A percentile compares a stretch with the other conserved stretches of the same genome.
These are phyloP conservation scores for Spinus pinus DNA, from an alignment of 2,797 vertebrate species.

Conservation along the genomic window DNA sequence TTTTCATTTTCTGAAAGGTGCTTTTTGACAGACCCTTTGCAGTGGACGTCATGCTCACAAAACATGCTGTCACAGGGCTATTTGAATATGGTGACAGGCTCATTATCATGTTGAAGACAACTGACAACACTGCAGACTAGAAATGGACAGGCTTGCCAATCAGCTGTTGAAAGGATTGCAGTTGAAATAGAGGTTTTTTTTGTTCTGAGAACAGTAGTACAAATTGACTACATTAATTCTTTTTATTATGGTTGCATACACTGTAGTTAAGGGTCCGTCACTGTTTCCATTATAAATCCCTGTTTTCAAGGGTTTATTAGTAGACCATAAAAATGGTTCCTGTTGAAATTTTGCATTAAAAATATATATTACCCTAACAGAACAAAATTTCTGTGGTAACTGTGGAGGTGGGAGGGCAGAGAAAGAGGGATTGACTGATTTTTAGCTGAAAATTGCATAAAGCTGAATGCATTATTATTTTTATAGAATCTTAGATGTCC, in stretches of 20 bases:
- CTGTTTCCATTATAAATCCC: conserved; percentile 75
- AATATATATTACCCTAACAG: conserved; percentile 5
- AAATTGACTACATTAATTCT: conserved; percentile 85
- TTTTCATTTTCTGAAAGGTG: conserved; percentile 83
- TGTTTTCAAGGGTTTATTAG: conserved; percentile 75
- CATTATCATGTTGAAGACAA: conserved; percentile 85
- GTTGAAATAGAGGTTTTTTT: conserved; percentile 77
- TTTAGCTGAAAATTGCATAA: conserved; percentile 35
- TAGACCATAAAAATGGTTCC: conserved; percentile 58
- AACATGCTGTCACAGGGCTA: conserved; percentile 82
- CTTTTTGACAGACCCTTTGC: conserved; percentile 83
- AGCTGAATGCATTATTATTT: conserved; percentile 36
- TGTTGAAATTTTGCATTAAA: conserved; percentile 65
- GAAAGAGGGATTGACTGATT: background rate
- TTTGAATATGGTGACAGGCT: conserved; percentile 89
- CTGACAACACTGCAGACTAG: conserved; percentile 80
- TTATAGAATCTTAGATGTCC: conserved; percentile 36
- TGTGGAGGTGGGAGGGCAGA: background rate
- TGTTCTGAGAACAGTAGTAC: conserved; percentile 82
- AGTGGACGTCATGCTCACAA: conserved; percentile 82
- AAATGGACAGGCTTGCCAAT: conserved; percentile 84
- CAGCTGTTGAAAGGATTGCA: conserved; percentile 78
- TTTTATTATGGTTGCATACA: conserved; percentile 75
- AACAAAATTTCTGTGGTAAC: conserved; percentile 35
- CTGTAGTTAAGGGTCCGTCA: conserved; percentile 75